A percentile compares a stretch with the other conserved stretches of the same genome.
Evolutionary conservation across 92 coral and sea anemone species (phyloP).

Genomic region (Phenganax stokvisi): DNA sequence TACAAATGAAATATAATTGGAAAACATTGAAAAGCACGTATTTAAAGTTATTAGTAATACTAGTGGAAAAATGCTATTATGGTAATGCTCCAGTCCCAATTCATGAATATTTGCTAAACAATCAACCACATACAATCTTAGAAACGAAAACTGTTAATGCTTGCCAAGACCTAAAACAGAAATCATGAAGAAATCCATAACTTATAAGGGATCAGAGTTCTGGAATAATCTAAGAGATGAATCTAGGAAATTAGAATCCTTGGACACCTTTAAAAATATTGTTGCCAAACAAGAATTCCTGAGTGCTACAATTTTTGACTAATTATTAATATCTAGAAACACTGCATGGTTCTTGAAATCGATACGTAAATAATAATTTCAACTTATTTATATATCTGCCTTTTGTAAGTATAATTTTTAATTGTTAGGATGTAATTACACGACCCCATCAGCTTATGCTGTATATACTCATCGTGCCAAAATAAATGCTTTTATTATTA

Average conservation of each 20-base stretch:
- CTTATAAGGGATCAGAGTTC: constrained; percentile 17
- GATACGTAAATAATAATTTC: not conserved
- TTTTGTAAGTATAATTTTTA: constrained; percentile 4
- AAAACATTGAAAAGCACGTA: constrained; percentile 12
- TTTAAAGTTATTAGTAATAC: no score
- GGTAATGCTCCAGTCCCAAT: no score
- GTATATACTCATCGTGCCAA: no score
- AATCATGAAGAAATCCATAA: constrained; percentile 22
- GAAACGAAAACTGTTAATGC: not conserved
- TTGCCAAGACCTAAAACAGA: constrained; percentile 20
- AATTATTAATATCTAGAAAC: not conserved
- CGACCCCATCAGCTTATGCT: not conserved
- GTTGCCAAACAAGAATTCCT: constrained; percentile 6
- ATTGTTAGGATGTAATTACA: constrained; percentile 6
- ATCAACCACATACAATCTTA: not conserved
- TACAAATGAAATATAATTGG: not conserved
- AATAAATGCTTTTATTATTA: no score
- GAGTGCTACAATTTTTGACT: constrained; percentile 21
- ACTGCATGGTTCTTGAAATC: constrained; percentile 4
- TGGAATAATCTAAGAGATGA: constrained; percentile 19
- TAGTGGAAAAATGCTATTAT: no score
- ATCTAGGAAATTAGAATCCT: constrained; percentile 13
- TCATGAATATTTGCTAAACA: no score
- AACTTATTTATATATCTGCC: constrained; percentile 3
- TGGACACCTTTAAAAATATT: constrained; percentile 2